Base-by-base conservation (phyloP, 2,797 vertebrate species). In the Cuniculus paca region DNA sequence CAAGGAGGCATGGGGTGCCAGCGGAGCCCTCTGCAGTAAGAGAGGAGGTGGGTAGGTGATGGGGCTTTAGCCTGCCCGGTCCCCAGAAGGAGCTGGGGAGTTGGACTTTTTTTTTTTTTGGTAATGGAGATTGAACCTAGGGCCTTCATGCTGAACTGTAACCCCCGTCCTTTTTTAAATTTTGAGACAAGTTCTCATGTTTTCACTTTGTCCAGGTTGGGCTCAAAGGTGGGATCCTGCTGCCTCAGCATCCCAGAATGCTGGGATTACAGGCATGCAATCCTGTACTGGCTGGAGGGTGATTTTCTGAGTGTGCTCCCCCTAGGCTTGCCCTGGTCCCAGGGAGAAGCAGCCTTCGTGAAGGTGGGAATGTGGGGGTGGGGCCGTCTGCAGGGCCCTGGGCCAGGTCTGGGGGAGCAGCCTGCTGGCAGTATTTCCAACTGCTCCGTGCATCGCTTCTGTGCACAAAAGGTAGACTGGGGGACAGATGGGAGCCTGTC, bases 401-500 rank as follows among this genome's bases (percentile, higher is more conserved):
- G 54, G 70, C n/a, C 0, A 28, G 3, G 39, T 72, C 75, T 26
- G 9, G 3, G 65, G 82, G 42, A 22, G 39, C 36, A 34, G 4
- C 24, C 8, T 1, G 42, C 68, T 34, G 1, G 1, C 5, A 1
- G 56, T 0, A 0, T 70, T 72, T 82, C 84, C 68, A 58, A 45
- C 14, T 26, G 6, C 48, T 63, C 58, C 20, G n/a, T 63, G 91
- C 63, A 4, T 48, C 19, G 4, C 92, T 14, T 31, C 13, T 28
- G 2, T 31, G 36, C 24, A 12, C 42, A 45, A 2, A 22, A 14
- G 34, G 20, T 65, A 54, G 84, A 50, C 82, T 42, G 2, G 10
- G 8, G 75, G 20, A 28, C 17, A 20, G 28, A 36, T 10, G 9
- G 1, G 0, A 28, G 4, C 17, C 45, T 5, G 0, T 1, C 45